Evolutionary conservation across 2,113 vertebrate species (phyloP), one percentile per base, ranked within the genome.

Genomic region (Esox niger): DNA sequence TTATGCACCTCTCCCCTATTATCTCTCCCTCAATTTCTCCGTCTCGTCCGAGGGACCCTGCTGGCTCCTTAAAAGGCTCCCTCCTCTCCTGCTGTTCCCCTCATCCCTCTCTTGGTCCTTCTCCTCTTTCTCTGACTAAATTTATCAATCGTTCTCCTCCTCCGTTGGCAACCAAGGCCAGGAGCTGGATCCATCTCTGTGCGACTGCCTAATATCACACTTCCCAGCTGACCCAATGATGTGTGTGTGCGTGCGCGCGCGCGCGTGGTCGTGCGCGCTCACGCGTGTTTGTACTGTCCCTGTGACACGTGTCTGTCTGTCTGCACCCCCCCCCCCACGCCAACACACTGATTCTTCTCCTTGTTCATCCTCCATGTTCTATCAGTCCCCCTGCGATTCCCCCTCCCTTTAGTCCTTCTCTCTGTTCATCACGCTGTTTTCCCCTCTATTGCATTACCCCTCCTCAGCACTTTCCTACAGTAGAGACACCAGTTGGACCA

Each of bases 391-490:
- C 30, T 49, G 43, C n/a, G n/a, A n/a, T 1, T 62, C 69, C 57
- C 69, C 69, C 35, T 25, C 20, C 13, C 9, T 10, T 26, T 15
- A 6, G 1, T 55, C 57, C 73, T 68, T 78, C 73, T 71, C 71
- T 65, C 35, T 46, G 68, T 55, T 55, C 66, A 15, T 38, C 35
- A 15, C 15, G 35, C 11, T 38, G 35, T 38, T 15, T 38, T 3
- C 35, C 35, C 35, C 13, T 43, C 13, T 43, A 43, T 43, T 43
- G 13, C 13, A 43, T 43, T 43, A 43, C 35, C 35, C 35, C 4
- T 10, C 35, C 11, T 43, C 35, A 43, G 35, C 35, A 43, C 13
- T 17, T 43, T 38, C 35, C 35, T 17, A 4, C 2, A 43, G 35
- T 43, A 43, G 11, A 49, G 60, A 61, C 43, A n/a, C 1, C 2